These are phyloP conservation scores for Acleris holmiana DNA, from an alignment of 2,888 invertebrate species.

Conservation along the genomic window DNA sequence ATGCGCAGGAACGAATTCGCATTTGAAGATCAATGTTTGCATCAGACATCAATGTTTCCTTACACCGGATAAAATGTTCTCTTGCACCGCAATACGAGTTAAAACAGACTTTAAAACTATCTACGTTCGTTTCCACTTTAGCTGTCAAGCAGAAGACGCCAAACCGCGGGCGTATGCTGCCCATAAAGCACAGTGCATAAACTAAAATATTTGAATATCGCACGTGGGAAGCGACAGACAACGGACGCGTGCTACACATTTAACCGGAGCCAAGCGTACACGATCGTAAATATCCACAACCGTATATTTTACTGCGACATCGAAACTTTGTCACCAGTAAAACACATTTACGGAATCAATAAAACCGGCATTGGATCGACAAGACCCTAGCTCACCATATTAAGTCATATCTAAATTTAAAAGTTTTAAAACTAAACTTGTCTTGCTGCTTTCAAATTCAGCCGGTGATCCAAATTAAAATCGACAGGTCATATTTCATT, in stretches of 20 bases:
- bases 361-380: constrained; percentile 44
- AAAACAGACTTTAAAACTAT: constrained; percentile 33
- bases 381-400: constrained; percentile 13
- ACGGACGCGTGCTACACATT: constrained; percentile 64
- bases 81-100: constrained; percentile 13
- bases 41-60: constrained; percentile 27
- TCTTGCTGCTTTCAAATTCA: constrained; percentile 7
- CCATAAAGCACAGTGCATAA: constrained; percentile 68
- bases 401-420: constrained; percentile 16
- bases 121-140: constrained; percentile 21
- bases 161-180: constrained; percentile 53
- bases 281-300: constrained; percentile 62
- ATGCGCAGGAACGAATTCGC: constrained; percentile 16
- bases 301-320: constrained; percentile 53
- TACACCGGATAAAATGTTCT: constrained; percentile 25
- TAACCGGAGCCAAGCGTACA: constrained; percentile 54
- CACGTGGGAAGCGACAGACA: constrained; percentile 71
- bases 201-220: constrained; percentile 73
- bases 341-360: constrained; percentile 49
- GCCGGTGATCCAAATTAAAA: constrained; percentile 49
- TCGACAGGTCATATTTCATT: constrained; percentile 77
- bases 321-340: constrained; percentile 47
- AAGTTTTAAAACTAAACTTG: constrained; percentile 13
- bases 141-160: constrained; percentile 24
- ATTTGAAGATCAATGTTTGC: constrained; percentile 33